Evolutionary conservation across 1,140 invertebrate species (phyloP).

Genomic region (Drosophila arawakana): DNA sequence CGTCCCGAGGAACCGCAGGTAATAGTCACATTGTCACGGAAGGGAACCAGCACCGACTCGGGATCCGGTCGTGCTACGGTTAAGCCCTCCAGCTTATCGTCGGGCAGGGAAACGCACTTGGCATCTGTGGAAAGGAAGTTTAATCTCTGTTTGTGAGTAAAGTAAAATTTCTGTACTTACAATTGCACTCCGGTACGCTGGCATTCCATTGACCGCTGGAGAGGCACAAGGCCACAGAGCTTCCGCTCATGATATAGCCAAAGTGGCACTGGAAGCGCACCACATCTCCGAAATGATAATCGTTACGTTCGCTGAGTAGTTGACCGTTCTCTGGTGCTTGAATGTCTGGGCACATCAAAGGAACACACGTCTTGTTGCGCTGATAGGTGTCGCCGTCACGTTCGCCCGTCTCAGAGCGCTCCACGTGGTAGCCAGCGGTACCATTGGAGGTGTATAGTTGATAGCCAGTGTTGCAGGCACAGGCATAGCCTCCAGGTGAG

Average conservation of each 20-base stretch:
- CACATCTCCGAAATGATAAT: slow-evolving; percentile 95
- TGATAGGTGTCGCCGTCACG: slow-evolving; percentile 93
- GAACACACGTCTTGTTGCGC: slow-evolving; percentile 97
- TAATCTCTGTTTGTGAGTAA: not conserved
- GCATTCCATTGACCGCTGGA: slow-evolving; percentile 97
- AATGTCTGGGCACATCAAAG: slow-evolving; percentile 94
- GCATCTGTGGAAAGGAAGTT: slow-evolving; percentile 88
- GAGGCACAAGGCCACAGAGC: slow-evolving; percentile 93
- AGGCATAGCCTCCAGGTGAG: slow-evolving; percentile 93
- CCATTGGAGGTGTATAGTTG: slow-evolving; percentile 96
- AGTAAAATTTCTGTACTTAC: slow-evolving; percentile 86
- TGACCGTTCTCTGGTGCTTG: slow-evolving; percentile 95
- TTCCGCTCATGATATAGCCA: slow-evolving; percentile 96
- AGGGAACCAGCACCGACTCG: slow-evolving; percentile 93
- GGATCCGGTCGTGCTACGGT: slow-evolving; percentile 90
- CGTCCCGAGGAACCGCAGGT: slow-evolving; percentile 91
- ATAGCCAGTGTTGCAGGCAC: slow-evolving; percentile 96
- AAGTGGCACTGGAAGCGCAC: slow-evolving; percentile 97
- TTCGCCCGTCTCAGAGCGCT: slow-evolving; percentile 92
- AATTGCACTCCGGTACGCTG: slow-evolving; percentile 95
- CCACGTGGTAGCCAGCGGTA: slow-evolving; percentile 94
- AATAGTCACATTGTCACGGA: slow-evolving; percentile 95
- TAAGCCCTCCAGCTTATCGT: slow-evolving; percentile 94
- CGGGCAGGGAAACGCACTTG: slow-evolving; percentile 94
- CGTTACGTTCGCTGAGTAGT: slow-evolving; percentile 91